Conservation (phyloP, 2,113 vertebrate species). For the Tricholaema leucomelas region DNA sequence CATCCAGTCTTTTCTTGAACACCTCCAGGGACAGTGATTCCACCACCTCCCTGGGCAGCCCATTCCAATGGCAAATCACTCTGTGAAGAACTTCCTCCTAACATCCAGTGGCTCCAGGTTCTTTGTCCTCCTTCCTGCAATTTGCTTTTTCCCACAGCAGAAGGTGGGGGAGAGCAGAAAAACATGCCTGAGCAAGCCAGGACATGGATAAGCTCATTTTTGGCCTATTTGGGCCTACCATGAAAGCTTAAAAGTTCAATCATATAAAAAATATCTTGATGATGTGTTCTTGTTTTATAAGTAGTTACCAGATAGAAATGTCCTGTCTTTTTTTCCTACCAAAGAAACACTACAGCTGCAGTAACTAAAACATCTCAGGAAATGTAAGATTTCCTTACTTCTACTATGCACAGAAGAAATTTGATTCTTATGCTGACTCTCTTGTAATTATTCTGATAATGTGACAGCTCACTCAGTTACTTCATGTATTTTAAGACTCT, state of each 20-base stretch:
- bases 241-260: background rate
- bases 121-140: no score
- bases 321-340: background rate
- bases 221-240: no score
- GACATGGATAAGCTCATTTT: no score
- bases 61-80: no score
- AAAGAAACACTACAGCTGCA: background rate
- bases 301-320: background rate
- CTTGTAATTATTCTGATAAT: constrained; percentile 12
- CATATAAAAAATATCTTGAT: background rate
- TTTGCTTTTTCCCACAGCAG: no score
- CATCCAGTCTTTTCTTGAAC: no score
- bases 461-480: background rate
- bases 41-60: no score
- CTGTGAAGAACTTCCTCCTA: no score
- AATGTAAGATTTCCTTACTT: background rate
- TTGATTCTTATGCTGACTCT: background rate
- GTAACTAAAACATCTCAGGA: background rate
- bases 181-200: no score
- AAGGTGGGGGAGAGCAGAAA: no score
- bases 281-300: background rate
- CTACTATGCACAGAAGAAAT: background rate
- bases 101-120: no score
- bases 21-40: no score
- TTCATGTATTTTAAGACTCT: background rate